Conservation (phyloP, 2,113 vertebrate genomes). For the Geococcyx californianus region DNA sequence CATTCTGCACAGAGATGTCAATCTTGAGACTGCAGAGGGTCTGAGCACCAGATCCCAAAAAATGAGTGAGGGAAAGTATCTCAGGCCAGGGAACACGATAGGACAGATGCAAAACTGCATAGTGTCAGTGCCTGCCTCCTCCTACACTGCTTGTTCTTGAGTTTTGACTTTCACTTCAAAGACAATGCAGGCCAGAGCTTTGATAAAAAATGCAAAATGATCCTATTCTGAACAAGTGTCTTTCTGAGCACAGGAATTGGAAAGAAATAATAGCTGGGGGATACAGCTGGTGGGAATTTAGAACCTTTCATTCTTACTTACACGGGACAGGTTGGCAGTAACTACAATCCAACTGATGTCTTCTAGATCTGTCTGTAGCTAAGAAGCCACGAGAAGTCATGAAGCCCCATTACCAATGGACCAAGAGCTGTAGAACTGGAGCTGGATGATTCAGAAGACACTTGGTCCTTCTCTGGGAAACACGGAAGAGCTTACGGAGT, state of each 20-base stretch:
- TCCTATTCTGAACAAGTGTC: neutral
- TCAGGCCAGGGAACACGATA: neutral
- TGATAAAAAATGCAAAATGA: neutral
- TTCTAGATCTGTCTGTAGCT: neutral
- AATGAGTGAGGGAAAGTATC: neutral
- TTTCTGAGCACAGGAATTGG: neutral
- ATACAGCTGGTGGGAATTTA: neutral
- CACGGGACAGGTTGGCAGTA: fast-evolving
- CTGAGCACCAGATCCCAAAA: neutral
- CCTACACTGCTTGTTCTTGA: neutral
- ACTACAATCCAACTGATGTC: neutral
- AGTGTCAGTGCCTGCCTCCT: neutral
- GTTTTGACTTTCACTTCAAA: constrained; percentile 8
- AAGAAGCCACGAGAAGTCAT: neutral
- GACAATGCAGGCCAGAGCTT: neutral
- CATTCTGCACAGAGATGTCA: neutral
- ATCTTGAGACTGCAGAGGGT: neutral
- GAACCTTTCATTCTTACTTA: neutral
- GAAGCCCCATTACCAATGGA: neutral
- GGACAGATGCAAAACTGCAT: neutral
- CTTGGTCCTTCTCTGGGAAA: neutral
- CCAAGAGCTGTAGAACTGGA: neutral
- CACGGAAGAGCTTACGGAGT: neutral
- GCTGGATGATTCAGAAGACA: neutral
- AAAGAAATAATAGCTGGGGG: neutral